These are phyloP conservation scores for Thysanoteuthis rhombus DNA, from an alignment of 2,888 invertebrate genomes.

Conservation along the genomic window DNA sequence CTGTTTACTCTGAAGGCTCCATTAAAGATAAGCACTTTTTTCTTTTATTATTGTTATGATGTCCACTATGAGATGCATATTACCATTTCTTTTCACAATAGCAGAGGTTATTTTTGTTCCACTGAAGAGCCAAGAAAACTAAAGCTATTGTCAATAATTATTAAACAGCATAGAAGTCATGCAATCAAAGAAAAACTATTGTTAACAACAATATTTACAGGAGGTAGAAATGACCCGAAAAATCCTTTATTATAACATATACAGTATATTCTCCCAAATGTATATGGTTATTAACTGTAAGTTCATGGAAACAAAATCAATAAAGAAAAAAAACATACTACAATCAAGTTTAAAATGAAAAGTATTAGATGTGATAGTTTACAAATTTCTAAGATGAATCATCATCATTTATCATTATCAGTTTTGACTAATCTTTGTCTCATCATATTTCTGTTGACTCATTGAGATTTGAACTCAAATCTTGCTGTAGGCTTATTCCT, in stretches of 20 bases:
- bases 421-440: no score
- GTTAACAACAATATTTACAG: background rate
- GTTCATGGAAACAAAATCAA: no score
- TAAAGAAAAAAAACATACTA: no score
- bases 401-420: no score
- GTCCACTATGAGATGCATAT: background rate
- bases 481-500: no score
- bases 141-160: background rate
- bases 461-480: no score
- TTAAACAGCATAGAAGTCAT: background rate
- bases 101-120: background rate
- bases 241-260: background rate
- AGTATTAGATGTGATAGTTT: no score
- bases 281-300: no score
- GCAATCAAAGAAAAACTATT: background rate
- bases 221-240: background rate
- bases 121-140: background rate
- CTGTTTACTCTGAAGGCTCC: background rate
- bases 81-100: background rate
- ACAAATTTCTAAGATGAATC: no score
- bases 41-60: background rate
- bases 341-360: no score
- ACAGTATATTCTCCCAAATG: background rate
- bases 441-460: no score
- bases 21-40: background rate